Conservation (phyloP, 2,888 invertebrate genomes). For the Villa cingulata region DNA sequence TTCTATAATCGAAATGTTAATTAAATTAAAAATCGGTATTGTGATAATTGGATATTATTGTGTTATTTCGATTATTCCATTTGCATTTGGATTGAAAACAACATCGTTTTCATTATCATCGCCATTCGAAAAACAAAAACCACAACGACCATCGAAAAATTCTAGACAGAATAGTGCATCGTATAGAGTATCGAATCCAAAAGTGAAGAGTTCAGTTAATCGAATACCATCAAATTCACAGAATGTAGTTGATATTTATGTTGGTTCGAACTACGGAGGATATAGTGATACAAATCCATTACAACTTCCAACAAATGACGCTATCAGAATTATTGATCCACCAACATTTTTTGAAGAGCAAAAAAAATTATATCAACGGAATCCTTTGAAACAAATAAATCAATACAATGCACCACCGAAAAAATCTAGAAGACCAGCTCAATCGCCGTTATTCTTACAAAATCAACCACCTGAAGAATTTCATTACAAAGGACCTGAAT, state of each 20-base stretch:
- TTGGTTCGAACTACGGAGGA: conserved; percentile 14
- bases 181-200: conserved; percentile 22
- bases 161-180: not conserved
- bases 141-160: not conserved
- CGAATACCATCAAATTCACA: conserved; percentile 23
- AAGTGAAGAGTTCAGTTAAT: conserved; percentile 16
- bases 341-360: conserved; percentile 26
- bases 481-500: too few relatives aligned
- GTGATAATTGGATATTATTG: not conserved
- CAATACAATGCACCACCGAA: not conserved
- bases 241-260: conserved; percentile 12
- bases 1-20: not conserved
- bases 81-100: not conserved
- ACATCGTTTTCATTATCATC: not conserved
- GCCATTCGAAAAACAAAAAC: not conserved
- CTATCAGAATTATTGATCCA: conserved; percentile 29
- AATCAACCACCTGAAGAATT: not conserved
- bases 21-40: not conserved
- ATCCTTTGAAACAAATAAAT: not conserved
- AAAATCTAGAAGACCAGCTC: not conserved
- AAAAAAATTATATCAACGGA: conserved; percentile 13
- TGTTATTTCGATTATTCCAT: not conserved
- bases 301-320: conserved; percentile 16
- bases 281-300: conserved; percentile 20
- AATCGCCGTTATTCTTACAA: not conserved